A percentile compares a stretch with the other conserved stretches of the same genome.
Conservation (phyloP, 2,113 vertebrate genomes). For the Scophthalmus maximus region DNA sequence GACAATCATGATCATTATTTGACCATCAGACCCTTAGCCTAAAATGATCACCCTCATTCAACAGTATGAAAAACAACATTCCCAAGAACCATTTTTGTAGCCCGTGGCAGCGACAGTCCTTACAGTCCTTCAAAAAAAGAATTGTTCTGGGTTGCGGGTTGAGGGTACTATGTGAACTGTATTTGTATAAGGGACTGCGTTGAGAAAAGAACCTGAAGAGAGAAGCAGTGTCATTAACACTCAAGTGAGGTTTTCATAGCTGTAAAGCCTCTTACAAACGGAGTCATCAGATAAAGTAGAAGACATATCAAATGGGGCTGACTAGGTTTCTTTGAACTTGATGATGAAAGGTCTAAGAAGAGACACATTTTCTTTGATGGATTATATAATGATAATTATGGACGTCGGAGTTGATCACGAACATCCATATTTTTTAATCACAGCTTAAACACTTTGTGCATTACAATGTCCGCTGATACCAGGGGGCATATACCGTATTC, state of each 20-base stretch:
- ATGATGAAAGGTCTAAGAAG: constrained; percentile 70
- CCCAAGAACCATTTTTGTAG: no score
- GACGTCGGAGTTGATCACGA: constrained; percentile 58
- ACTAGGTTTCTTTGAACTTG: constrained; percentile 70
- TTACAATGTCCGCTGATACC: constrained; percentile 34
- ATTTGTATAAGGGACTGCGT: constrained; percentile 9
- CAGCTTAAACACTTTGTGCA: constrained; percentile 46
- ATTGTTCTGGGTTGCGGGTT: background rate
- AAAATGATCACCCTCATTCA: no score
- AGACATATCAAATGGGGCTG: constrained; percentile 46
- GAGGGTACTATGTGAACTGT: background rate
- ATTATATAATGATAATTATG: constrained; percentile 73
- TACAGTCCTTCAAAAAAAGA: no score
- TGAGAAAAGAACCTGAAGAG: constrained; percentile 30
- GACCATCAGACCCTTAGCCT: no score
- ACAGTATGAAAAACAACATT: no score
- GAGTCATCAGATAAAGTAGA: constrained; percentile 68
- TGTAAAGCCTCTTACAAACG: constrained; percentile 67
- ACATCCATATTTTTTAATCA: constrained; percentile 54
- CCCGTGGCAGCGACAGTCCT: no score
- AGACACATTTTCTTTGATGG: constrained; percentile 72
- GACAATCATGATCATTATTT: no score
- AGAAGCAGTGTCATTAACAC: constrained; percentile 52
- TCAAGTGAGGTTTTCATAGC: constrained; percentile 55
- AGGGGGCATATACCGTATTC: constrained; percentile 3